phyloP scores from a whole-genome alignment of 1,140 invertebrate genomes.

The Bombyx mandarina region DNA sequence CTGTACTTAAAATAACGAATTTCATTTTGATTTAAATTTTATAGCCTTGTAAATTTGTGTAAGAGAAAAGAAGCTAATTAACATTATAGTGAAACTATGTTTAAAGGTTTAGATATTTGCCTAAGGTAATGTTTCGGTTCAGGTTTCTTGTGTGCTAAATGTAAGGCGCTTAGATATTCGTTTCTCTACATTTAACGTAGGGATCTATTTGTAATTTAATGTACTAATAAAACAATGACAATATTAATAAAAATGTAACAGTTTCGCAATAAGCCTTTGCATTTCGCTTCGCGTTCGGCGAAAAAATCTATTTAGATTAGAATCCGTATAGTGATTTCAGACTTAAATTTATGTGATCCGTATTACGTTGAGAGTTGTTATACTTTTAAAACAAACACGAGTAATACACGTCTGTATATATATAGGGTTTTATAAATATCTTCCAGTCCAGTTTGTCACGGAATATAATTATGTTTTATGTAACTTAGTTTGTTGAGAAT shows the following conservation, averaged over 20 bases:
- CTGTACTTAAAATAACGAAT: too few species aligned
- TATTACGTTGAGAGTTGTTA: too few species aligned
- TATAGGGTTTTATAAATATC: conserved; percentile 48
- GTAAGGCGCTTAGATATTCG: conserved; percentile 1
- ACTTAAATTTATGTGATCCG: too few species aligned
- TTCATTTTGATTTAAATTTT: too few species aligned
- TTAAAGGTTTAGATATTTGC: background rate
- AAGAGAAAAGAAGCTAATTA: too few species aligned
- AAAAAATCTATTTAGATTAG: too few species aligned
- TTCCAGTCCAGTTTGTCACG: conserved; percentile 61
- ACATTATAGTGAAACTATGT: background rate
- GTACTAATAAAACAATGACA: conserved; percentile 64
- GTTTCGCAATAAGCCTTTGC: conserved; percentile 15
- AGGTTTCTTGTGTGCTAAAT: conserved; percentile 12
- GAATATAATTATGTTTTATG: conserved; percentile 56
- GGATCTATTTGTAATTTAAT: conserved; percentile 54
- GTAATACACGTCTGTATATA: too few species aligned
- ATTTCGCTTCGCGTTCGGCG: conserved; percentile 48
- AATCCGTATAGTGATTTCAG: too few species aligned
- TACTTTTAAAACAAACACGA: too few species aligned
- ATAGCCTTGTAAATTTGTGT: too few species aligned
- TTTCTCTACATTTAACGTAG: conserved; percentile 44
- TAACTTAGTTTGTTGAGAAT: conserved; percentile 54
- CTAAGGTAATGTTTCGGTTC: conserved; percentile 5
- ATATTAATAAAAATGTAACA: conserved; percentile 36